Percentiles rank a stretch among this genome's conserved stretches.
Evolutionary conservation across 2,888 invertebrate species (phyloP).

Genomic region (Lottia scabra): DNA sequence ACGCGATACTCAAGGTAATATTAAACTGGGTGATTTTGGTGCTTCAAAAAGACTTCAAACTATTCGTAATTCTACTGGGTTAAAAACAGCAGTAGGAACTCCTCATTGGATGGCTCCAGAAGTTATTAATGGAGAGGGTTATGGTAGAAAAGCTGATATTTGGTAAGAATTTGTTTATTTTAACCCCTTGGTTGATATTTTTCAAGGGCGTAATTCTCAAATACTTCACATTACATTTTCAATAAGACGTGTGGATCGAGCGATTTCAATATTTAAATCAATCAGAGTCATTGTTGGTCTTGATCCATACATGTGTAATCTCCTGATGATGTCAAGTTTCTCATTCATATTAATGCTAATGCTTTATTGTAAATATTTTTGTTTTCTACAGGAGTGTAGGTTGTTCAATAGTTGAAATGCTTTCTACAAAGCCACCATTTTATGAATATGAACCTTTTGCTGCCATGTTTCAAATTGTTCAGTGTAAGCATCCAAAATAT

Average conservation of each 20-base stretch:
- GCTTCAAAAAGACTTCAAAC: conserved; percentile 70
- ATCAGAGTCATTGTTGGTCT: no score
- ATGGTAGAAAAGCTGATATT: conserved; percentile 69
- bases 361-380: neutral
- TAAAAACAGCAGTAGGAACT: conserved; percentile 66
- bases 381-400: conserved; percentile 68
- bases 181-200: no score
- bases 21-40: conserved; percentile 72
- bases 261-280: no score
- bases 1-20: conserved; percentile 69
- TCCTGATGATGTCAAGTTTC: no score
- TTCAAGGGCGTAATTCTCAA: no score
- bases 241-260: no score
- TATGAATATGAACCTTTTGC: conserved; percentile 68
- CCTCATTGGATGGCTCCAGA: conserved; percentile 71
- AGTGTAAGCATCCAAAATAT: conserved; percentile 61
- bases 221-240: no score
- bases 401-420: conserved; percentile 70
- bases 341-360: no score
- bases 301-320: no score
- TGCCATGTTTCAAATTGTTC: conserved; percentile 69
- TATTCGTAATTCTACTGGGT: conserved; percentile 55
- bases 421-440: conserved; percentile 68
- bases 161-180: conserved; percentile 57
- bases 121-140: conserved; percentile 68